Percentiles rank a stretch among this genome's conserved stretches.
phyloP scores from a whole-genome alignment of 2,113 vertebrate species.

The Pleuronectes platessa region DNA sequence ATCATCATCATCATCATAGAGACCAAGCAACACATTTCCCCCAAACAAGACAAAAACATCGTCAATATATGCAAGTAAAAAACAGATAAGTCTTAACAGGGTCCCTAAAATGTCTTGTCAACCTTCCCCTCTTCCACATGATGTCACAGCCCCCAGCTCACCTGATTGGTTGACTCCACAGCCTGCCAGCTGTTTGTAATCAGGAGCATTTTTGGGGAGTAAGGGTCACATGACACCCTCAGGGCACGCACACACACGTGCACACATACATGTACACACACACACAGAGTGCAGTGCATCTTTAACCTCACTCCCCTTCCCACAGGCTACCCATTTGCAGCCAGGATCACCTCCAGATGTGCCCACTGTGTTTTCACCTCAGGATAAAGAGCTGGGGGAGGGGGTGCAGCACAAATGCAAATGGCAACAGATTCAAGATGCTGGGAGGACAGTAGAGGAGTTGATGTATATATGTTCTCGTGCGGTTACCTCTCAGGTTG shows the following conservation, averaged over 20 bases:
- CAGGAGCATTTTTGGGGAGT: conserved; percentile 54
- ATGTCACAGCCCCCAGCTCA: conserved; percentile 42
- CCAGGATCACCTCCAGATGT: conserved; percentile 76
- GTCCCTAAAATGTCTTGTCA: conserved; percentile 12
- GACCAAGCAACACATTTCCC: no score
- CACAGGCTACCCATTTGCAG: conserved; percentile 59
- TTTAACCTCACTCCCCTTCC: conserved; percentile 62
- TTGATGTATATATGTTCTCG: background rate
- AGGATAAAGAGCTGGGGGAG: conserved; percentile 40
- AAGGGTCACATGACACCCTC: conserved; percentile 67
- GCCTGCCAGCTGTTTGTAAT: conserved; percentile 75
- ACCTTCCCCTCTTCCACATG: conserved; percentile 20
- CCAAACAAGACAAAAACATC: no score
- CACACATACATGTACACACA: conserved; percentile 20
- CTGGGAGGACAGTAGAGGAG: background rate
- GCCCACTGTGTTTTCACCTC: conserved; percentile 54
- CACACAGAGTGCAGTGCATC: conserved; percentile 54
- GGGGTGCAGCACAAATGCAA: conserved; percentile 16
- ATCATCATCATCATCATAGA: no score
- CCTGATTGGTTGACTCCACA: conserved; percentile 35
- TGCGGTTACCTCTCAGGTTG: background rate
- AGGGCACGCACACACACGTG: conserved; percentile 23
- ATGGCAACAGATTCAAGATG: conserved; percentile 6
- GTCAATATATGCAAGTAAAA: background rate
- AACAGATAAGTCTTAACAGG: background rate